Base-by-base conservation (phyloP, 2,113 vertebrate species). In the Gopherus flavomarginatus region DNA sequence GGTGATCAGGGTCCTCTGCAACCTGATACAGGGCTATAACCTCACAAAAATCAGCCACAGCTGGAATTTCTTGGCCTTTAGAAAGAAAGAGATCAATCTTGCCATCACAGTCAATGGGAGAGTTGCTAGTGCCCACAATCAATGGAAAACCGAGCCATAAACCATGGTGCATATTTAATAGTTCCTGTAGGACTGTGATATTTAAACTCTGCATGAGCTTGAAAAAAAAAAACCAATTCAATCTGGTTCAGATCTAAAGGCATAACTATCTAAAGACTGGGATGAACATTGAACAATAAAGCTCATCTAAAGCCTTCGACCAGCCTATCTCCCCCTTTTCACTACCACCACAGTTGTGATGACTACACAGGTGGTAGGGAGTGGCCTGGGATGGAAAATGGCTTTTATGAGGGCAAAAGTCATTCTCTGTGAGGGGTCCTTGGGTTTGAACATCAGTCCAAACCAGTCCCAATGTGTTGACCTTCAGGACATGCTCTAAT, bases 371-470 rank as follows among this genome's bases (percentile, higher is more conserved):
- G 54, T 88, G 92, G 84, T 92, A 78, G 38, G 24, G 22, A 78
- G 12, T 4, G 26, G 42, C 24, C 11, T 44, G 75, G 47, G 13
- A 47, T 27, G 75, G 42, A 47, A 47, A 95, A 96, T 77, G 79
- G 91, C 6, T 96, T 77, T 38, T 77, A 57, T 81, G 90, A 90
- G 27, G 92, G 75, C 92, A 90, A 96, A 84, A 50, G n/a, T 9
- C n/a, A n/a, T 11, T 38, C 35, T 38, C 86, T 80, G 78, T 27
- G 75, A 92, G 91, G 84, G 93, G 85, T 95, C 81, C 72, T 81
- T 87, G 95, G 92, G 57, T 93, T 85, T 95, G 83, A 91, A 96
- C 93, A 19, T 92, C 50, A 81, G 69, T 13, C 72, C 85, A 89
- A 80, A 89, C 19, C 62, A 94, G 72, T 19, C 47, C 62, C 59